A percentile compares a stretch with the other conserved stretches of the same genome.
Conservation (phyloP, 2,888 invertebrate species). For the Drosophila hamatofila region DNA sequence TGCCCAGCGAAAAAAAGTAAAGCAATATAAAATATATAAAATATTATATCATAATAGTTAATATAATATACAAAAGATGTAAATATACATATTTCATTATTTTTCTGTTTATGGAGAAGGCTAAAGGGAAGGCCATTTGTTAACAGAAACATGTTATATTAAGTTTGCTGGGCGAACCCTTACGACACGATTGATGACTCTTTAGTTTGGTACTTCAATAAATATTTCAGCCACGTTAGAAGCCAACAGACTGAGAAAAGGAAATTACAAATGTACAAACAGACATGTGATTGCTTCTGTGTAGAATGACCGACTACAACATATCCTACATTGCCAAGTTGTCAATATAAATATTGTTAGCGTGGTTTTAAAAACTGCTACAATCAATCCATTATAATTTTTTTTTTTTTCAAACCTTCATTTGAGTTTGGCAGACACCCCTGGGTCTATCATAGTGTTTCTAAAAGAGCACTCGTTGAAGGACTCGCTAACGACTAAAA, state of each 20-base stretch:
- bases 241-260: conserved; percentile 2
- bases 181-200: conserved; percentile 10
- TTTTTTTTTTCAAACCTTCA: too few species aligned
- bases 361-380: too few species aligned
- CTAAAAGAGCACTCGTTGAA: too few species aligned
- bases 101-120: too few species aligned
- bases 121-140: conserved; percentile 28
- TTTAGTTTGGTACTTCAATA: conserved; percentile 16
- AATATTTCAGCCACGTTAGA: conserved; percentile 48
- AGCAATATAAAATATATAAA: not conserved
- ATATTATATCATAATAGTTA: not conserved
- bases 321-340: not conserved
- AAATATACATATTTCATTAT: not conserved
- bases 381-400: too few species aligned
- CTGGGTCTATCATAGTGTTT: too few species aligned
- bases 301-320: not conserved
- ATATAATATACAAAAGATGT: not conserved
- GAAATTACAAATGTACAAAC: not conserved
- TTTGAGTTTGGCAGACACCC: too few species aligned
- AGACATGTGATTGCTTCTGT: not conserved
- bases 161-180: conserved; percentile 24
- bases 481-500: too few species aligned
- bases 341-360: too few species aligned
- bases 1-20: not conserved
- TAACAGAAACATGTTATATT: conserved; percentile 16